Evolutionary conservation across 2,113 vertebrate genomes (phyloP), one percentile per base, ranked within the genome.

Genomic region (Xyrauchen texanus): DNA sequence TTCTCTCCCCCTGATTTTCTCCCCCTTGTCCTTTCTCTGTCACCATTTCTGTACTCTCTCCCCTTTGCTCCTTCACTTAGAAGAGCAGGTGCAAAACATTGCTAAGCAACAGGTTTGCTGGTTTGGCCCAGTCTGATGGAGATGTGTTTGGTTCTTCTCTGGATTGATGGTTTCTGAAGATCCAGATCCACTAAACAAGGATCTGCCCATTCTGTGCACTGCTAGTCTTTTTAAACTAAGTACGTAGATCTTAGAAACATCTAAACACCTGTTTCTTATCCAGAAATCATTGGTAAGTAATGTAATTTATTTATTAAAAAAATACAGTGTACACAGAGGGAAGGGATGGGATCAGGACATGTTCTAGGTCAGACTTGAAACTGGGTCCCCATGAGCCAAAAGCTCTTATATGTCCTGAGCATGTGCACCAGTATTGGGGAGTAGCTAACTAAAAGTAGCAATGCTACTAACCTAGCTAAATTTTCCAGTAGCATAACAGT

Each of bases 81-180:
- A 58, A 51, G 42, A 9, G 44, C 49, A 66, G 51, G 52, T 55
- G 51, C 34, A 45, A 72, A 58, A 85, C 70, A 87, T 90, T 87
- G 81, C 81, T 84, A 89, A 85, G 85, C 78, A 64, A 69, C 65
- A 11, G 77, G 86, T 89, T 86, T 80, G 75, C 16, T 72, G 62
- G 63, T 82, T 80, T 85, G 9, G 80, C 84, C 57, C 82, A 84
- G 84, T 55, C 55, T 78, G 86, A 71, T 79, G 65, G 71, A 83
- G 83, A 79, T 68, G 74, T 66, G 76, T 42, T 15, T 71, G 53
- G 52, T 53, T 5, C 68, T 15, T 57, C 13, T 60, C 5, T 3
- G n/a, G 9, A 9, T 0, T 46, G 5, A n/a, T 6, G 4, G 5
- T 58, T 15, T 57, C 12, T 57, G 21, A 34, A 34, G 21, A 34